Base-by-base conservation (phyloP, 1,140 invertebrate species). In the Zaprionus tsacasi region DNA sequence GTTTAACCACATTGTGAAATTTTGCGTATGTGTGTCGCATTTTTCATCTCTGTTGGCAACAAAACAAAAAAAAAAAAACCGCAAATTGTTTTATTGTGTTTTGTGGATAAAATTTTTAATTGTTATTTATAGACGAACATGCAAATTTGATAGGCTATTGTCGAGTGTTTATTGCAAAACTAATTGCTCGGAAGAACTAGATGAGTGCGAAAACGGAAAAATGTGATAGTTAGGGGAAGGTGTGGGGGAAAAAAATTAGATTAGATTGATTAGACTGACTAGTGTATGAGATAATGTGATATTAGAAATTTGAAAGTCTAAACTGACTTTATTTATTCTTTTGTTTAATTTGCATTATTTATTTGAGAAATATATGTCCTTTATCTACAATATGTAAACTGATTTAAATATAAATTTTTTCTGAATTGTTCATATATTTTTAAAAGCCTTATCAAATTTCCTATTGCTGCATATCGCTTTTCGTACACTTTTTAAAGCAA, bases 51-150 rank as follows among this genome's bases (percentile, higher is more conserved):
- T 45, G 15, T 5, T 60, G 45, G 15, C 48, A 21, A 21, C 21
- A 21, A 21, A 21, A 21, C 21, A 67, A 58, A 65, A 63, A 67
- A 58, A 65, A 63, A 57, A 63, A 69, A 78, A 80, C 80, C 81
- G 63, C 83, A 88, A 89, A 83, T 78, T 73, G 83, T 87, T 87
- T 88, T 88, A 88, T 88, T 75, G 70, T 79, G 55, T 74, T 74
- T 68, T 70, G 67, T 63, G 58, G 33, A 64, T 78, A 27, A 54
- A 65, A 64, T 64, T 75, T 75, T 81, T 69, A 89, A 89, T 76
- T 83, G 72, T 83, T 89, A 81, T 89, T 81, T 83, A 78, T 74
- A 50, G 63, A 43, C 36, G 35, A 60, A 57, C 57, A 73, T 88
- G 65, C 52, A 76, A 72, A 79, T 82, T 79, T 65, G 40, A 63